Conservation (phyloP, 2,888 invertebrate species). For the Dascillus cervinus region DNA sequence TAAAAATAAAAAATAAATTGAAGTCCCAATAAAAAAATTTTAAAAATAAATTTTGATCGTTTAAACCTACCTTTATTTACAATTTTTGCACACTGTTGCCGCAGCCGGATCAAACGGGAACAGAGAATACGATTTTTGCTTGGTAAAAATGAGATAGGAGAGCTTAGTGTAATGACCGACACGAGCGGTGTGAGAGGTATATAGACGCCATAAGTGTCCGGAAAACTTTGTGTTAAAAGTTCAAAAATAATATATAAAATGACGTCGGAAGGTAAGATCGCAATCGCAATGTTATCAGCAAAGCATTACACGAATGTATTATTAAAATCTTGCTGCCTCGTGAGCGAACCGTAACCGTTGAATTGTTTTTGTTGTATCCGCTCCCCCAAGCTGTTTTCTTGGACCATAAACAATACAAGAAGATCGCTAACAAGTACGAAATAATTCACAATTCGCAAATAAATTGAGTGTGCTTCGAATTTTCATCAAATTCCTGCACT, state of each 20-base stretch:
- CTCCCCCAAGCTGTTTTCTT: slow-evolving; percentile 33
- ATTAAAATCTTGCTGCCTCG: too few relatives aligned
- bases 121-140: neutral
- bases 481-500: neutral
- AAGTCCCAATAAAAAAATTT: too few relatives aligned
- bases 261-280: slow-evolving; percentile 27
- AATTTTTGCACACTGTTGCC: slow-evolving; percentile 1
- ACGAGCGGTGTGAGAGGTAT: slow-evolving; percentile 18
- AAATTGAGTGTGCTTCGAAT: too few relatives aligned
- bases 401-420: slow-evolving; percentile 26
- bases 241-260: slow-evolving; percentile 22
- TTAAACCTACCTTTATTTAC: too few relatives aligned
- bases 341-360: too few relatives aligned
- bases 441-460: too few relatives aligned
- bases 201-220: slow-evolving; percentile 33
- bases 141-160: neutral
- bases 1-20: too few relatives aligned
- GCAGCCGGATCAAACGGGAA: neutral
- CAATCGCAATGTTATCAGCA: slow-evolving; percentile 5
- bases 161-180: slow-evolving; percentile 9
- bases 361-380: too few relatives aligned
- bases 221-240: slow-evolving; percentile 24
- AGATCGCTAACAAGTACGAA: neutral
- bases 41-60: too few relatives aligned
- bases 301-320: too few relatives aligned